Base-by-base conservation (phyloP, 2,113 vertebrate species). In the Nicator chloris region DNA sequence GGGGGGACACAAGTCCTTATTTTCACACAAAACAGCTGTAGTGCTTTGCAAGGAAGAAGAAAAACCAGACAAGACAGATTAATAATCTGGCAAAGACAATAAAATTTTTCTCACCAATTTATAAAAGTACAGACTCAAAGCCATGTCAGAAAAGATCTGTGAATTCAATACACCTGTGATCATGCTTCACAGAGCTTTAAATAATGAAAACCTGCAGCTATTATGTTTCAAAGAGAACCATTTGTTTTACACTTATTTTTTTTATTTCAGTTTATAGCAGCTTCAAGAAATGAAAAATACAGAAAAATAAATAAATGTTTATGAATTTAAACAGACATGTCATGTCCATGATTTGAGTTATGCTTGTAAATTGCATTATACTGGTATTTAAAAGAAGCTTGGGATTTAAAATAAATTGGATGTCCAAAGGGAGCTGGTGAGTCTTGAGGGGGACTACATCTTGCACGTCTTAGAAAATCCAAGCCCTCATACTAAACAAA, bases 61-160 rank as follows among this genome's bases (percentile, higher is more conserved):
- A 90, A 69, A 85, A 77, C 37, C 40, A 45, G 66, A 23, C 20
- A 72, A 79, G 9, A 26, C 19, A 50, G 75, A 84, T 88, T 70
- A 88, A 80, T 90, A 95, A 60, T 50, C 75, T 93, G 45, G n/a
- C 39, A 96, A 90, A 82, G 54, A 31, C 40, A 87, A 54, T 68
- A 91, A 86, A 86, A 50, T 37, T 28, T 91, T 86, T 87, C 63
- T 78, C 14, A 37, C 15, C 13, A 20, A 45, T 82, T 89, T 82
- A 26, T 60, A 60, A 49, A 73, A 20, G 30, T 35, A 78, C 35
- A 93, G 28, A 56, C 79, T 80, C 53, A 80, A 90, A 92, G 15
- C 18, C 40, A 26, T 20, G 9, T 61, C 50, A 92, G 84, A 82
- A 92, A 87, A 84, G 42, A 91, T 75, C 57, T 79, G 27, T 73